Evolutionary conservation across 2,113 vertebrate species (phyloP), one percentile per base, ranked within the genome.

Genomic region (Struthidea cinerea): DNA sequence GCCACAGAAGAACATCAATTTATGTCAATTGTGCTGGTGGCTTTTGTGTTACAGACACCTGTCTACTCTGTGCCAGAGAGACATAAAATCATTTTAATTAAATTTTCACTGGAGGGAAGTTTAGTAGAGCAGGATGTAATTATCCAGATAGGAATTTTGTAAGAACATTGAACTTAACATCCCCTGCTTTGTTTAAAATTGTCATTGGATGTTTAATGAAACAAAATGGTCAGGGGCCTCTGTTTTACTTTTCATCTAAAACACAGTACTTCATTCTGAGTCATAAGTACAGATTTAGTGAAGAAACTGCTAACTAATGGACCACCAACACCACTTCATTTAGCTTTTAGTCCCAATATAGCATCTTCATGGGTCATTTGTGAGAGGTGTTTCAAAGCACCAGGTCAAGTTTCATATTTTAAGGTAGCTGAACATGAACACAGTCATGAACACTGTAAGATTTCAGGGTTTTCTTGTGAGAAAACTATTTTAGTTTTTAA

Each of bases 51-150:
- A 88, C 68, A 95, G 91, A 88, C 73, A 96, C 79, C 79, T 94
- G 64, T 90, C 95, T 95, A 63, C 15, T 74, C 42, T 84, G 39
- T 53, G 56, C 92, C 85, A 80, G 44, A 56, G 59, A 93, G 85
- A 88, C 59, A 92, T 93, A 55, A 90, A 88, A 64, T 93, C 3
- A 3, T 84, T 96, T 95, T 88, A 97, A 96, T 95, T 96, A 96
- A 84, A 83, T 93, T 91, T 96, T 88, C 95, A 90, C 90, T 82
- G 47, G 83, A 33, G 82, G 64, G 64, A 90, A 83, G 75, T 83
- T 94, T 74, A 90, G 75, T 71, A 37, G 75, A 86, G 60, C 78
- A 90, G 78, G 77, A 93, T 94, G 46, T 83, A 96, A 97, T 96
- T 94, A 94, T 59, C 63, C 47, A 86, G 81, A 63, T 56, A 94